Conservation (phyloP, 1,140 invertebrate species). For the Ctenoplectra terminalis region DNA sequence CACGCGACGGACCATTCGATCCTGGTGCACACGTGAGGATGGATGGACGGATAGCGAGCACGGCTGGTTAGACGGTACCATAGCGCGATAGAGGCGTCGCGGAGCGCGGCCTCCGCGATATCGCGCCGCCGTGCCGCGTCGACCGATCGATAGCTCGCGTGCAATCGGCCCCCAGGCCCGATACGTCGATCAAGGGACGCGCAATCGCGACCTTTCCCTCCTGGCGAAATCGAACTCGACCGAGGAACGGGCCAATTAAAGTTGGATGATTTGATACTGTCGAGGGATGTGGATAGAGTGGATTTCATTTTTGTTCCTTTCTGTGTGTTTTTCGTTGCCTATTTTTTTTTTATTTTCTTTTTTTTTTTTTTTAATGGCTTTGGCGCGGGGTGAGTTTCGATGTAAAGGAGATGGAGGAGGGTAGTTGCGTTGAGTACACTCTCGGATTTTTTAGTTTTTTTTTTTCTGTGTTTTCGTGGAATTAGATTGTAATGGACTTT, state of each 20-base stretch:
- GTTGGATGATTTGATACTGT: background rate
- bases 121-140: background rate
- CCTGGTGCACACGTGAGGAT: conserved; percentile 35
- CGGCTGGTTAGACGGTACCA: conserved; percentile 36
- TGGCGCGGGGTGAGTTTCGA: too few relatives aligned
- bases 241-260: background rate
- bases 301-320: too few relatives aligned
- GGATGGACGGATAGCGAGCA: conserved; percentile 36
- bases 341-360: background rate
- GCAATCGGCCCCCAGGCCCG: conserved; percentile 2
- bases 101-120: conserved; percentile 28
- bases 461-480: too few relatives aligned
- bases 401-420: too few relatives aligned
- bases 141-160: conserved; percentile 21
- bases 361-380: too few relatives aligned
- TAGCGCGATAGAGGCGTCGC: conserved; percentile 33
- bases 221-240: background rate
- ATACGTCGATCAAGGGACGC: conserved; percentile 24
- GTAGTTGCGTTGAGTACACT: too few relatives aligned
- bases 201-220: background rate
- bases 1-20: conserved; percentile 62
- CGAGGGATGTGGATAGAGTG: background rate
- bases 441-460: background rate
- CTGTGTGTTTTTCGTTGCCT: background rate
- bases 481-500: too few relatives aligned